Base-by-base conservation (phyloP, 64 coral and sea anemone species). In the Orbicella faveolata region DNA sequence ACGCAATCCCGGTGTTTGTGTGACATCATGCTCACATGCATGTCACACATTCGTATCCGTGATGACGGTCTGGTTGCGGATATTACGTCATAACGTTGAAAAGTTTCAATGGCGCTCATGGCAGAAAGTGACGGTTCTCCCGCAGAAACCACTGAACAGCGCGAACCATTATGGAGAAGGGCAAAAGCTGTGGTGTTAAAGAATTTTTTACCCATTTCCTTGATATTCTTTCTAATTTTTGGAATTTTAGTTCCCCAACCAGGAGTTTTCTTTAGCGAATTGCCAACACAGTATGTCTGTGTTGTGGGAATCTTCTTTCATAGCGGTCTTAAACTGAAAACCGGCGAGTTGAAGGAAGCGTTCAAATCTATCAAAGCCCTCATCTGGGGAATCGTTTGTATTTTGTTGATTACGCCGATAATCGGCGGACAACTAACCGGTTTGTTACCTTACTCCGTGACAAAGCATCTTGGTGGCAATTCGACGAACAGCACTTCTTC, bases 281-380 rank as follows among this genome's bases (percentile, higher is more conserved):
- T 89, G 11, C 93, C 93, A 48, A 94, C 93, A 35, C 93, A 94
- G 30, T 94, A 90, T 66, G 78, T 94, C 41, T 94, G 93, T 55
- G 89, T 94, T 8, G 88, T 94, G 19, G 63, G 82, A 16, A 21
- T 94, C 0, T 94, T 94, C 86, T 77, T 90, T 63, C 93, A 94
- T 75, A 94, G 93, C 41, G 93, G 93, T 52, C 75, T 94, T 30
- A 94, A 94, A 62, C 75, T 94, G 34, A 90, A 87, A 80, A 94
- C 93, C 11, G 93, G 93, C 41, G 93, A 94, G 81, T 76, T 94
- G 10, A 94, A 90, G 61, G 81, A 87, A 63, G 89, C 93, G 74
- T 79, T 94, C 9, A 94, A 90, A 44, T 85, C 93, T 19, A 18
- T 80, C 66, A 94, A 94, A 76, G 93, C 93, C 54, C 69, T 94